Evolutionary conservation across 2,888 invertebrate species (phyloP).

Genomic region (Stenodema calcarata): DNA sequence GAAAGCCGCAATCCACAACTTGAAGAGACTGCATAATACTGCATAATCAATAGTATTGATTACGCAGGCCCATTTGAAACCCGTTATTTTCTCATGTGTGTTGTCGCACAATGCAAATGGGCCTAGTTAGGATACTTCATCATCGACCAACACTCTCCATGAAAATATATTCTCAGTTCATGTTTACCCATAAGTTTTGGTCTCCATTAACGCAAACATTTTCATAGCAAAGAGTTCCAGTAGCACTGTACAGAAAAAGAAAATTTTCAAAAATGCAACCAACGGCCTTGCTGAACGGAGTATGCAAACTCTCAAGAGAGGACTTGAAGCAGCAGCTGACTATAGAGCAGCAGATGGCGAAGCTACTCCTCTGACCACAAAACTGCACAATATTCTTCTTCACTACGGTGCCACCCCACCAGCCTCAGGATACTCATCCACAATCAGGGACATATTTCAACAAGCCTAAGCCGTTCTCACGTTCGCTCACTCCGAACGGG

Average conservation of each 20-base stretch:
- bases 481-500: conserved; percentile 17
- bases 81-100: conserved; percentile 27
- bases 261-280: conserved; percentile 37
- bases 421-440: conserved; percentile 50
- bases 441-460: not conserved
- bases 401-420: conserved; percentile 44
- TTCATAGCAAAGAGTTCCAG: conserved; percentile 53
- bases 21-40: conserved; percentile 17
- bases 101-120: conserved; percentile 50
- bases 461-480: not conserved
- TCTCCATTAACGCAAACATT: conserved; percentile 42
- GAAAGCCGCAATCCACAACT: conserved; percentile 56
- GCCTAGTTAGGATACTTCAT: conserved; percentile 46
- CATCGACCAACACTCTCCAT: conserved; percentile 55
- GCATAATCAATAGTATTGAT: too few relatives aligned
- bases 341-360: too few relatives aligned
- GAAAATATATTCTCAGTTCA: conserved; percentile 45
- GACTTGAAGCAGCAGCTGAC: conserved; percentile 43
- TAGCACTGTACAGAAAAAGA: conserved; percentile 52
- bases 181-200: conserved; percentile 54
- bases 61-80: conserved; percentile 13
- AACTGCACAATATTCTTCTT: too few relatives aligned
- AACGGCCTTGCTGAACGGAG: conserved; percentile 36
- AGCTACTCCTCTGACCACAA: conserved; percentile 49
- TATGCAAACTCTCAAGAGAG: conserved; percentile 17